Evolutionary conservation across 2,888 invertebrate genomes (phyloP).

Genomic region (Taenaris catops): DNA sequence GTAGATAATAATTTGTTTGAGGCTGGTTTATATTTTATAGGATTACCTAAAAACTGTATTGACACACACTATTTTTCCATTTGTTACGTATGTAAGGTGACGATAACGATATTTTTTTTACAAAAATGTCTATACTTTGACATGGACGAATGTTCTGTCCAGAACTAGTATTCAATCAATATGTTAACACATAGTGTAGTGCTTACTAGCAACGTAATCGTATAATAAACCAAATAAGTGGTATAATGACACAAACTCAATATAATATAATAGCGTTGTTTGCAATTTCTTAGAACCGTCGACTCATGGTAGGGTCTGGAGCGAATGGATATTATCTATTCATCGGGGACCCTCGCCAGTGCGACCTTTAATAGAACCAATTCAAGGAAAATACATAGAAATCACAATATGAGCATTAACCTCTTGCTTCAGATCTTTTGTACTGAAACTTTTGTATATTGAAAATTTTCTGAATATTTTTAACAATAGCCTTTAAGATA

Average conservation of each 20-base stretch:
- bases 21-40: no score
- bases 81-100: neutral
- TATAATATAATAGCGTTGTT: conserved; percentile 31
- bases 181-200: no score
- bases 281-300: conserved; percentile 50
- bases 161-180: no score
- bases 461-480: conserved; percentile 51
- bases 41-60: no score
- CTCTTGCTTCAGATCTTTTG: conserved; percentile 48
- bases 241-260: conserved; percentile 27
- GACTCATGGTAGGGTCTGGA: conserved; percentile 62
- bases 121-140: no score
- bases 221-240: conserved; percentile 19
- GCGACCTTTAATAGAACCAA: conserved; percentile 64
- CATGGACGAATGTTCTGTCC: no score
- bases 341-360: conserved; percentile 57
- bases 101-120: neutral
- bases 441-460: conserved; percentile 55
- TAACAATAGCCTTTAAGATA: conserved; percentile 62
- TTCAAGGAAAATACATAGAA: conserved; percentile 74
- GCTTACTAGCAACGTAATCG: conserved; percentile 2
- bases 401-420: conserved; percentile 68
- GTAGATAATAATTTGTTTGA: no score
- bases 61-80: no score
- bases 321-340: conserved; percentile 71